These are phyloP conservation scores for Todiramphus saurophagus DNA, from an alignment of 2,113 vertebrate species.

Conservation along the genomic window DNA sequence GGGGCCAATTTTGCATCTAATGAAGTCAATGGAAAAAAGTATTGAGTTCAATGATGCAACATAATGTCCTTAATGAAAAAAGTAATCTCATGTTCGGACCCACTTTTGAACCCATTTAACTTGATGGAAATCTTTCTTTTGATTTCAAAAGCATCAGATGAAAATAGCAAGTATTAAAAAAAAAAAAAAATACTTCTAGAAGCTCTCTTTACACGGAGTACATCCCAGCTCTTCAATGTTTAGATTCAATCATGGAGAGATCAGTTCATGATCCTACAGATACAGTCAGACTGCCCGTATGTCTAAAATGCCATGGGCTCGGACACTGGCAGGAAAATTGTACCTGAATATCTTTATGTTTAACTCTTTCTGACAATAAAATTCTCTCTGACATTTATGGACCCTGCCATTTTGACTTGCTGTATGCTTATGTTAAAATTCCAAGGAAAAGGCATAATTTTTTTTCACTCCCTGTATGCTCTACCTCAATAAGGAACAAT, in stretches of 20 bases:
- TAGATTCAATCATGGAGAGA: background rate
- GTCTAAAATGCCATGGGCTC: background rate
- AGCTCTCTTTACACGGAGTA: background rate
- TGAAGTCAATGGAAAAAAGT: slow-evolving; percentile 21
- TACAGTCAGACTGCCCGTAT: background rate
- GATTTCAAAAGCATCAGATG: slow-evolving; percentile 4
- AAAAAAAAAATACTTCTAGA: background rate
- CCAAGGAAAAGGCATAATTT: background rate
- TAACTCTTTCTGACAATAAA: slow-evolving; percentile 53
- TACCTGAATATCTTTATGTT: background rate
- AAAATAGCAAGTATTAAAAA: background rate
- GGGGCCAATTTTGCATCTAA: slow-evolving; percentile 34
- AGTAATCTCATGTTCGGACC: slow-evolving; percentile 33
- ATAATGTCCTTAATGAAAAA: slow-evolving; percentile 51
- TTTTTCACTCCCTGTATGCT: background rate
- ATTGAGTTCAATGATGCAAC: slow-evolving; percentile 21
- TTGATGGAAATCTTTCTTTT: slow-evolving; percentile 26
- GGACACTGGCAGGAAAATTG: background rate
- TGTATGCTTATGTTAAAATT: slow-evolving; percentile 45
- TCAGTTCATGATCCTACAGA: background rate
- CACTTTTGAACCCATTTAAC: slow-evolving; percentile 42
- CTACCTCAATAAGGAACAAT: slow-evolving; percentile 22
- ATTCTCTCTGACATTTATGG: slow-evolving; percentile 32
- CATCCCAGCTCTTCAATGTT: background rate
- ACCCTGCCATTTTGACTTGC: slow-evolving; percentile 19